Base-by-base conservation (phyloP, 2,888 invertebrate species). In the Polyploca ridens region DNA sequence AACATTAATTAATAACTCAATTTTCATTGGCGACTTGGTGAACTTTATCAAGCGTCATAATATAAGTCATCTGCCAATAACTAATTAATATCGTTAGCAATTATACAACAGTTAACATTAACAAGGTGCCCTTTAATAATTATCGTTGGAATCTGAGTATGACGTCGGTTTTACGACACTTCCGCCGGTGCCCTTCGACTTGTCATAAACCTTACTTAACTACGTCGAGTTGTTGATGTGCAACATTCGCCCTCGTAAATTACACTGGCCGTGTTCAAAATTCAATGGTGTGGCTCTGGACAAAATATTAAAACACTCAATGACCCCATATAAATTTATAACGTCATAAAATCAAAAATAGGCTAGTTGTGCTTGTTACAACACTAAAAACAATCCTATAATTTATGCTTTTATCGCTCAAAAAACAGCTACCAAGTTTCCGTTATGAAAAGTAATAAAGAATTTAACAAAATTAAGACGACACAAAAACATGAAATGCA, bases 81-180 rank as follows among this genome's bases (percentile, higher is more conserved):
- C 79, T 83, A 88, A 88, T 87, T 87, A 90, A 83, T 86, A 86
- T 86, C 83, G 82, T 77, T 76, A 78, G 85, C 87, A 88, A 89
- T 91, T 89, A 91, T 87, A 85, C 86, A 89, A 84, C 88, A 85
- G 88, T 93, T 91, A 89, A 90, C 81, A 89, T 89, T 91, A 93
- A 94, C 91, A 89, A 92, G 93, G 88, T 89, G 88, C 86, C 83
- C 89, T 86, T 90, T 91, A 88, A 89, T 86, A 84, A 88, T 89
- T 92, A 93, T 92, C 91, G 84, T 82, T 75, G 79, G 83, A 90
- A 91, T 91, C 93, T 87, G 85, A 82, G 81, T 85, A 84, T 86
- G 89, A 85, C 82, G 84, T 80, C 73, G 79, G 84, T 83, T 90
- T 89, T 91, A 93, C 82, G 86, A 85, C 85, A 87, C 85, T 91